Conservation (phyloP, 2,888 invertebrate genomes). For the Catocala fraxini region DNA sequence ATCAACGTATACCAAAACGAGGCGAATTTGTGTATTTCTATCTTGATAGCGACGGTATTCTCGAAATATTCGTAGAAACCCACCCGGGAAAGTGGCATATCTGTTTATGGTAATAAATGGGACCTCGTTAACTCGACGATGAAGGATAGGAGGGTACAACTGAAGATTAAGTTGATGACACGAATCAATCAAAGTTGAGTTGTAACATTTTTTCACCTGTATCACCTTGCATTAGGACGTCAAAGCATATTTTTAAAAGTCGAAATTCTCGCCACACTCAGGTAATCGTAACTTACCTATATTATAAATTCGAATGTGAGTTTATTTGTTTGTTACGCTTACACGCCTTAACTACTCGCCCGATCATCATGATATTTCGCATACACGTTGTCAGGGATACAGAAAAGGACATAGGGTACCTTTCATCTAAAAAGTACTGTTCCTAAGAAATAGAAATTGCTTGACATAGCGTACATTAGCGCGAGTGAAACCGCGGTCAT, state of each 20-base stretch:
- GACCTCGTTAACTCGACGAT: conserved; percentile 53
- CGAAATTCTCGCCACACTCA: no score
- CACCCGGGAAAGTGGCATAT: conserved; percentile 50
- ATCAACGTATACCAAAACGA: conserved; percentile 14
- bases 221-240: conserved; percentile 2
- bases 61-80: conserved; percentile 55
- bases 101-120: conserved; percentile 58
- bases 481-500: no score
- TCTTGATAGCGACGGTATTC: conserved; percentile 19
- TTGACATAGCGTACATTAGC: no score
- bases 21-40: neutral
- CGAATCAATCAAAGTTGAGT: conserved; percentile 49
- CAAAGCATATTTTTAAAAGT: neutral
- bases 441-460: no score
- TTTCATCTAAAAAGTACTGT: no score
- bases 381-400: no score
- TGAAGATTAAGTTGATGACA: conserved; percentile 42
- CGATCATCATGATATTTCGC: no score
- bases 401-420: no score
- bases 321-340: no score
- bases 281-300: no score
- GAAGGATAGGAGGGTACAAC: conserved; percentile 26
- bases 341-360: no score
- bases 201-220: conserved; percentile 24
- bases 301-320: no score